phyloP scores from a whole-genome alignment of 2,888 invertebrate genomes.

The Itoplectis maculator region DNA sequence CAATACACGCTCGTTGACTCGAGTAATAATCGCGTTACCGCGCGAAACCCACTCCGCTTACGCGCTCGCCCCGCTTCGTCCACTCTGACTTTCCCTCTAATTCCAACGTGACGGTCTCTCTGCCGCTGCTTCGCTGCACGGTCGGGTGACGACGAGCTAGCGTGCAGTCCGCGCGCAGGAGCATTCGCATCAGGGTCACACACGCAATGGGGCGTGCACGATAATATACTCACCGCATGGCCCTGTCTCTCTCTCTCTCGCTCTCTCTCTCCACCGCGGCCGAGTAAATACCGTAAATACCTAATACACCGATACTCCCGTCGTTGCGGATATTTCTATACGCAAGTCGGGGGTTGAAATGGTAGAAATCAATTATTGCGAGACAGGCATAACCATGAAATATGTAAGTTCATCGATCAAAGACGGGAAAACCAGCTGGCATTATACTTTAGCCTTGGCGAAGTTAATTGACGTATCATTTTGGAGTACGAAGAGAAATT shows the following conservation, averaged over 20 bases:
- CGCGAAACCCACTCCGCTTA: constrained; percentile 56
- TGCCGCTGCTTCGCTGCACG: constrained; percentile 21
- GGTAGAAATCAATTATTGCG: background rate
- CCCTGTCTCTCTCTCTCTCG: constrained; percentile 5
- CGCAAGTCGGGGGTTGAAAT: background rate
- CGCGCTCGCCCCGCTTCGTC: constrained; percentile 57
- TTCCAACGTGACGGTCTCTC: constrained; percentile 61
- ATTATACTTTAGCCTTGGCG: background rate
- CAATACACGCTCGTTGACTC: constrained; percentile 67
- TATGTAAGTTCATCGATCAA: background rate
- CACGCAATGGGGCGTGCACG: constrained; percentile 54
- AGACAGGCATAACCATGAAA: too few species aligned
- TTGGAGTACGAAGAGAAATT: background rate
- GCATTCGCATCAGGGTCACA: constrained; percentile 46
- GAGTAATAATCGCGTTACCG: constrained; percentile 65
- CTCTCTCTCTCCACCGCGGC: constrained; percentile 13
- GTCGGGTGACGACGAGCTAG: constrained; percentile 29
- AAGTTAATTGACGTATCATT: background rate
- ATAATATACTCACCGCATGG: constrained; percentile 48
- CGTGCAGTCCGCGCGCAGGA: constrained; percentile 27
- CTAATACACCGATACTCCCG: constrained; percentile 24
- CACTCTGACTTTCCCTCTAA: constrained; percentile 69
- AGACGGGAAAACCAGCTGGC: background rate
- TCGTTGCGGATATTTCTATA: background rate
- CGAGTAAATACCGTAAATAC: constrained; percentile 46